phyloP scores from a whole-genome alignment of 30 jellyfish, hydroid and myxozoan species.

The Haliclystus octoradiatus region DNA sequence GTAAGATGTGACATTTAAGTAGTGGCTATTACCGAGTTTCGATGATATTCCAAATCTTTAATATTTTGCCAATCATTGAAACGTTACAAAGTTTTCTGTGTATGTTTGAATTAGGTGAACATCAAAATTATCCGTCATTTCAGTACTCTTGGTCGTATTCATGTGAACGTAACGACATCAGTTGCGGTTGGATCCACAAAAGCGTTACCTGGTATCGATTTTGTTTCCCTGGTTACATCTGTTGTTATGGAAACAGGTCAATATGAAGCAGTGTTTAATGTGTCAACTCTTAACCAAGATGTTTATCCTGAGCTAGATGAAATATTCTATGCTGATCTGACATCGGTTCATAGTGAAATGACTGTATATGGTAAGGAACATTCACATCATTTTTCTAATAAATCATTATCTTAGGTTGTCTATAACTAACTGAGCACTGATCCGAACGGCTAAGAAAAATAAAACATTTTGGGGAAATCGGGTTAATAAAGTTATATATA shows the following conservation, averaged over 20 bases:
- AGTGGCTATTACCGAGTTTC: no score
- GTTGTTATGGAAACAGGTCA: conserved; percentile 74
- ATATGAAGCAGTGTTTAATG: conserved; percentile 14
- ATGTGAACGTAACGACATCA: conserved; percentile 51
- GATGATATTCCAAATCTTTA: no score
- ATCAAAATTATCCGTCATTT: conserved; percentile 40
- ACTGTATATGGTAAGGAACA: no score
- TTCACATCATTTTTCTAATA: no score
- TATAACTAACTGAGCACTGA: no score
- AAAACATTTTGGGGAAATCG: no score
- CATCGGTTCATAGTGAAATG: conserved; percentile 38
- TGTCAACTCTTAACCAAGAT: conserved; percentile 55
- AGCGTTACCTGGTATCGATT: conserved; percentile 62
- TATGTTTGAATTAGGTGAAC: conserved; percentile 23
- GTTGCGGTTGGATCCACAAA: conserved; percentile 31
- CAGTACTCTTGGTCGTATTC: conserved; percentile 69
- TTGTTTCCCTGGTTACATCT: conserved; percentile 37
- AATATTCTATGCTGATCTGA: conserved; percentile 43
- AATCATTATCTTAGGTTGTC: no score
- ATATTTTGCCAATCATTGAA: no score
- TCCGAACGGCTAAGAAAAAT: no score
- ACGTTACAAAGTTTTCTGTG: no score
- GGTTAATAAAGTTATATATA: no score
- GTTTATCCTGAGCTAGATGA: conserved; percentile 49
- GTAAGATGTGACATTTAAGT: no score